phyloP scores from a whole-genome alignment of 2,888 invertebrate genomes.

The Orthosia gracilis region DNA sequence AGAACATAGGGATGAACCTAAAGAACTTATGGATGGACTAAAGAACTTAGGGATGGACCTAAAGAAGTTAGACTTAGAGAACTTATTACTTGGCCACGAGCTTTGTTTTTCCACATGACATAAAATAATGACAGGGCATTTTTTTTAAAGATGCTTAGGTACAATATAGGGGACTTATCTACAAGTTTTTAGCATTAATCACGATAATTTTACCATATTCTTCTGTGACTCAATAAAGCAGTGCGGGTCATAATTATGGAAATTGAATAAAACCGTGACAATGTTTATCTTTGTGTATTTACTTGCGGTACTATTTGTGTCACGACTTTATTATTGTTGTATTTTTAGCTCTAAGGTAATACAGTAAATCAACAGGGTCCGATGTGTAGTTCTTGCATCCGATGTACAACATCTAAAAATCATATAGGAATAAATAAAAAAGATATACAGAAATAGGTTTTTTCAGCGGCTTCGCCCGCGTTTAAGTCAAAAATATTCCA shows the following conservation, averaged over 20 bases:
- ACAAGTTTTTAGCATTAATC: constrained; percentile 15
- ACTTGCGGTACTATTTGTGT: constrained; percentile 16
- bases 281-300: constrained; percentile 15
- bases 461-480: no score
- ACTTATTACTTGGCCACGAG: no score
- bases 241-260: constrained; percentile 60
- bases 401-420: not conserved
- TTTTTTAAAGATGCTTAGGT: not conserved
- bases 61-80: no score
- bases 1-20: no score
- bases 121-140: constrained; percentile 10
- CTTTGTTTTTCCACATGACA: constrained; percentile 8
- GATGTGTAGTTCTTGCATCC: not conserved
- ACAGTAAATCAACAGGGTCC: not conserved
- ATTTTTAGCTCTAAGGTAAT: constrained; percentile 3
- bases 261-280: constrained; percentile 48
- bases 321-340: constrained; percentile 24
- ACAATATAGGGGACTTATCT: constrained; percentile 56
- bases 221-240: constrained; percentile 28
- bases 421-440: no score
- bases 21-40: no score
- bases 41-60: no score
- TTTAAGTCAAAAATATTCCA: no score
- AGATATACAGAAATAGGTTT: no score
- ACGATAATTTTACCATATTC: constrained; percentile 25